These are phyloP conservation scores for Myripristis murdjan DNA, from an alignment of 2,797 vertebrate species.

Conservation along the genomic window DNA sequence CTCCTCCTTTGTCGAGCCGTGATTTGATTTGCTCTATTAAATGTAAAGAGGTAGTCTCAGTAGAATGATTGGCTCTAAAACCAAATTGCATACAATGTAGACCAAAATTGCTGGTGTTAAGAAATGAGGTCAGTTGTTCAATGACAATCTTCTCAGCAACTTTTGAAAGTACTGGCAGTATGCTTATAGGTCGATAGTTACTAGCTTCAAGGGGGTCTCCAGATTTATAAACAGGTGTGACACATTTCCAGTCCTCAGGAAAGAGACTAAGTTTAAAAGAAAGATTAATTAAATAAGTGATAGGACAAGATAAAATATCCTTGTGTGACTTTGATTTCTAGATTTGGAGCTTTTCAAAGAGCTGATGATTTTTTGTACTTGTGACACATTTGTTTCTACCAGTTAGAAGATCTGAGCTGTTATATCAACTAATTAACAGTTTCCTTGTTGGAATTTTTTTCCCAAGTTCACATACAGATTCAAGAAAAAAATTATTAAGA, in stretches of 20 bases:
- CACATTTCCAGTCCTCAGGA: too few species aligned
- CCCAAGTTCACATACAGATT: not conserved
- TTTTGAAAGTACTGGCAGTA: not conserved
- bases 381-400: not conserved
- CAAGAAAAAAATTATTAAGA: too few species aligned
- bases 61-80: too few species aligned
- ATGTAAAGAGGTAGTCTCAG: not conserved
- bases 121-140: too few species aligned
- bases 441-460: not conserved
- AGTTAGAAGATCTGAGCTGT: not conserved
- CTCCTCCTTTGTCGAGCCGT: too few species aligned
- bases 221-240: too few species aligned
- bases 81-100: too few species aligned
- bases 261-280: not conserved
- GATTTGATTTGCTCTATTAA: not conserved
- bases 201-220: not conserved
- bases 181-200: not conserved
- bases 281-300: not conserved
- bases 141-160: conserved; percentile 1
- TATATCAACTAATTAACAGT: not conserved
- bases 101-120: not conserved
- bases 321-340: not conserved
- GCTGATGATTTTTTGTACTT: conserved; percentile 3
- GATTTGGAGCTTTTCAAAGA: not conserved
- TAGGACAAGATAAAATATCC: not conserved